phyloP scores from a whole-genome alignment of 2,797 vertebrate genomes.

The Sebastes miniatus region DNA sequence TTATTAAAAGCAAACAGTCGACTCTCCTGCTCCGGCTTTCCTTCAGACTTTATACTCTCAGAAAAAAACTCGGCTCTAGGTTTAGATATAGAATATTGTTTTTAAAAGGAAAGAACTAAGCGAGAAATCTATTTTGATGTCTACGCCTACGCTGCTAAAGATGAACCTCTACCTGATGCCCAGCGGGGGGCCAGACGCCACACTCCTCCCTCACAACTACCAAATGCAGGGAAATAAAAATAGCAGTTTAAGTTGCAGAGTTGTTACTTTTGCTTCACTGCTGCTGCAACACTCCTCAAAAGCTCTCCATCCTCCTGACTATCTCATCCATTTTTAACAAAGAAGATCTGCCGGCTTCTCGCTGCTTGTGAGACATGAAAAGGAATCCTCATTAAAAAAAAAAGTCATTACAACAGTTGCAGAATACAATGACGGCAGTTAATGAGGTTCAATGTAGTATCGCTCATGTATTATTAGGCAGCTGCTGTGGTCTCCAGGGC shows the following conservation, averaged over 20 bases:
- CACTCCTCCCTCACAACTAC: constrained; percentile 10
- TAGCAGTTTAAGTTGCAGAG: constrained; percentile 33
- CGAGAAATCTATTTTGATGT: constrained; percentile 42
- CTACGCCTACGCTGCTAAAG: constrained; percentile 1
- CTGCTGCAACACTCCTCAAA: constrained; percentile 5
- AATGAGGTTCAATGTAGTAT: constrained; percentile 63
- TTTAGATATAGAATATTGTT: constrained; percentile 19
- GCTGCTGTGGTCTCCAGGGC: constrained; percentile 47
- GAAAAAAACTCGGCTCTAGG: not conserved
- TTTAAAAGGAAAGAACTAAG: constrained; percentile 17
- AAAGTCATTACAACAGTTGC: constrained; percentile 51
- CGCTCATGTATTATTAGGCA: constrained; percentile 65
- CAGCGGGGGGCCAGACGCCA: constrained; percentile 26
- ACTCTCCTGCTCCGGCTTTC: not conserved
- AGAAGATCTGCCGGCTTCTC: constrained; percentile 10
- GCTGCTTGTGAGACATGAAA: constrained; percentile 20
- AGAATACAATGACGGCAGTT: constrained; percentile 54
- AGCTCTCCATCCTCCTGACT: not conserved
- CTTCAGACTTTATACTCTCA: not conserved
- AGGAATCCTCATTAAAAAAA: constrained; percentile 47
- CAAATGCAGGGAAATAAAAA: constrained; percentile 39
- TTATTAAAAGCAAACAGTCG: constrained; percentile 1
- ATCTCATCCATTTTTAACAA: constrained; percentile 35
- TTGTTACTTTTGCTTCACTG: constrained; percentile 11
- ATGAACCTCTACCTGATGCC: constrained; percentile 26